Evolutionary conservation across 2,113 vertebrate species (phyloP).

Genomic region (Cephalopterus ornatus): DNA sequence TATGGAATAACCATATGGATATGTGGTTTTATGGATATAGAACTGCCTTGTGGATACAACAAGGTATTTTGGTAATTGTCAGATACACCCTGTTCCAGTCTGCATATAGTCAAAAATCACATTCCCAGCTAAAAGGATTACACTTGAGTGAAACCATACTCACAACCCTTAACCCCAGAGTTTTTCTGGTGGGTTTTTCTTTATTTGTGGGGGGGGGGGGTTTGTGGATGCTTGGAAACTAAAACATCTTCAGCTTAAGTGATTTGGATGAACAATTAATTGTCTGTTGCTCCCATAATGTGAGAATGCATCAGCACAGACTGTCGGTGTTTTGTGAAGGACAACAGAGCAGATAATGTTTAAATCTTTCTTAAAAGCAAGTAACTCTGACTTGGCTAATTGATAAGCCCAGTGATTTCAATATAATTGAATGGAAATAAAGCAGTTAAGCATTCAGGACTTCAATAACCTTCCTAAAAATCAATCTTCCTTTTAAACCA

Average conservation of each 20-base stretch:
- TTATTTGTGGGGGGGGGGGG: not conserved
- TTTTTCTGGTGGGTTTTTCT: not conserved
- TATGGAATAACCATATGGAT: not conserved
- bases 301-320: not conserved
- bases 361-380: constrained; percentile 54
- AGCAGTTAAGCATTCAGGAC: constrained; percentile 63
- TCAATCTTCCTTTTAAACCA: constrained; percentile 63
- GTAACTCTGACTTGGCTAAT: constrained; percentile 51
- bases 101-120: not conserved
- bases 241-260: not conserved
- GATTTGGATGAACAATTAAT: not conserved
- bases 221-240: not conserved
- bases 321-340: constrained; percentile 29
- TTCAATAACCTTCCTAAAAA: constrained; percentile 62
- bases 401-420: constrained; percentile 66
- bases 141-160: not conserved
- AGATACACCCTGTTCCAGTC: not conserved
- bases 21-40: not conserved
- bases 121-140: not conserved
- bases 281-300: not conserved
- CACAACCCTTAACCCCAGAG: not conserved
- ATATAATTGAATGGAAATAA: constrained; percentile 63
- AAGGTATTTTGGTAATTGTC: not conserved
- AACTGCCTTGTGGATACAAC: not conserved
- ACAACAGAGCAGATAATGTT: not conserved